phyloP scores from a whole-genome alignment of 2,888 invertebrate genomes.

The Leptopilina drosophilae region DNA sequence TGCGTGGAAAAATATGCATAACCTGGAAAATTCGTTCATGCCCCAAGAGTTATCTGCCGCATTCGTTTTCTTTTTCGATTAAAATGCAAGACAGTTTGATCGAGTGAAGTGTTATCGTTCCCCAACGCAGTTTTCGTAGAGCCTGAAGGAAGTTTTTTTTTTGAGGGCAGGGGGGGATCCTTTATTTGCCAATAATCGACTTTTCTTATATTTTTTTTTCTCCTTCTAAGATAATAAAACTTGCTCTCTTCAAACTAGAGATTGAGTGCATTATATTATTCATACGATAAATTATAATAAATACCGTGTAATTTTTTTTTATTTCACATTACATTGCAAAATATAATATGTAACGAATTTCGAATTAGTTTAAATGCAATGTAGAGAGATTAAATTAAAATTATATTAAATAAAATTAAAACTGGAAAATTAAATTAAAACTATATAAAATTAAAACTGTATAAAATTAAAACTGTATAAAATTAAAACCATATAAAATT shows the following conservation, averaged over 20 bases:
- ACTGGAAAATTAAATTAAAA: too few relatives aligned
- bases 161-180: not conserved
- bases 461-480: too few relatives aligned
- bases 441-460: too few relatives aligned
- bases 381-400: too few relatives aligned
- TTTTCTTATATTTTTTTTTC: not conserved
- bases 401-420: too few relatives aligned
- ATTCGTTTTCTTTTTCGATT: conserved; percentile 38
- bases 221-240: not conserved
- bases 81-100: conserved; percentile 41
- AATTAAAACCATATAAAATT: too few relatives aligned
- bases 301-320: not conserved
- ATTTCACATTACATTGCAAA: too few relatives aligned
- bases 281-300: not conserved
- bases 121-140: conserved; percentile 6
- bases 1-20: conserved; percentile 32
- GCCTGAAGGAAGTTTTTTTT: not conserved
- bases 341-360: too few relatives aligned
- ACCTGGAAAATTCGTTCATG: conserved; percentile 31
- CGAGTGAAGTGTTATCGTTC: conserved; percentile 29
- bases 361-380: too few relatives aligned
- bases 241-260: not conserved
- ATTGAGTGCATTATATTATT: not conserved
- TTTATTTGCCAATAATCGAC: conserved; percentile 19
- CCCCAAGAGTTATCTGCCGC: conserved; percentile 23